phyloP scores from a whole-genome alignment of 2,888 invertebrate genomes.

The Sarcophaga carnaria region DNA sequence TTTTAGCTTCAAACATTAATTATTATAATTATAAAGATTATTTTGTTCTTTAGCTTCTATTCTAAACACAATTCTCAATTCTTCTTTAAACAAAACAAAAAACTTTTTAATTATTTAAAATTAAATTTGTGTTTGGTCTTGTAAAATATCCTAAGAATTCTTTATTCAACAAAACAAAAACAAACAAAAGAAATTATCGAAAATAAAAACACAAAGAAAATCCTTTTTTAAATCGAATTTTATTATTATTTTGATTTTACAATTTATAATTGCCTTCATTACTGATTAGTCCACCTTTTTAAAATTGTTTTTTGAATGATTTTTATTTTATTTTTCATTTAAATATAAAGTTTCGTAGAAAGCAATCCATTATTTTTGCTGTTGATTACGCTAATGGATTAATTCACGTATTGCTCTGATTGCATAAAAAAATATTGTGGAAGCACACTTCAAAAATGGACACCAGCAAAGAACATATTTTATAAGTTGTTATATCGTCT shows the following conservation, averaged over 20 bases:
- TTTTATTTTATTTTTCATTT: too few species aligned
- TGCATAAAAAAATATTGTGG: too few species aligned
- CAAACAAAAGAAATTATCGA: constrained; percentile 36
- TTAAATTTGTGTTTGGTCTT: constrained; percentile 49
- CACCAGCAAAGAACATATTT: too few species aligned
- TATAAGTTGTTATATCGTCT: too few species aligned
- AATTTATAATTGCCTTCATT: background rate
- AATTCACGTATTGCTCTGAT: too few species aligned
- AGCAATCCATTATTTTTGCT: background rate
- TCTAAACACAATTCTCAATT: background rate
- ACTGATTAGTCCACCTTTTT: too few species aligned
- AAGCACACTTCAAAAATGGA: too few species aligned
- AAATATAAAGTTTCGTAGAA: background rate
- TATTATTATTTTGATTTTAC: constrained; percentile 54
- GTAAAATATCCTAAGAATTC: constrained; percentile 47
- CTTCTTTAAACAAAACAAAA: too few species aligned
- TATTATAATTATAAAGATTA: constrained; percentile 15
- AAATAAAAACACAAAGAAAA: constrained; percentile 50
- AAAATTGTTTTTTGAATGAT: too few species aligned
- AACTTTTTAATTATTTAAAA: constrained; percentile 50
- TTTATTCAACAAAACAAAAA: constrained; percentile 58
- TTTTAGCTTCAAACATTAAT: constrained; percentile 24
- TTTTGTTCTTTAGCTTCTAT: constrained; percentile 24
- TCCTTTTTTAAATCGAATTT: constrained; percentile 45
- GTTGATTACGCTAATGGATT: background rate